Evolutionary conservation across 2,113 vertebrate genomes (phyloP).

Genomic region (Monarcha castaneiventris): DNA sequence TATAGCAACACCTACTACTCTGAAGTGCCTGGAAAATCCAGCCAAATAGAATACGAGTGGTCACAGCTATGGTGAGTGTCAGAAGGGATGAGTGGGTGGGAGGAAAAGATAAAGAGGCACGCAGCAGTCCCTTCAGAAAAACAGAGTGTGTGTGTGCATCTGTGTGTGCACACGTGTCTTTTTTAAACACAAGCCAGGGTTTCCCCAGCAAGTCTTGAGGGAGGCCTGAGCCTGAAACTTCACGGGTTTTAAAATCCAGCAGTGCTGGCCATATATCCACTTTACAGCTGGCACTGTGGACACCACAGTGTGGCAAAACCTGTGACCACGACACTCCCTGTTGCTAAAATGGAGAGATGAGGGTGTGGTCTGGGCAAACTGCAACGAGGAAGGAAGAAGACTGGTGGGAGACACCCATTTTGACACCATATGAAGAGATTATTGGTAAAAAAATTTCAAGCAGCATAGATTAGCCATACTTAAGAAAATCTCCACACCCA

Average conservation of each 20-base stretch:
- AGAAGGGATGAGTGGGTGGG: not conserved
- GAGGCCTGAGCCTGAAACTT: not conserved
- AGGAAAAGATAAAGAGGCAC: not conserved
- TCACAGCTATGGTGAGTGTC: not conserved
- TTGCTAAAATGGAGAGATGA: not conserved
- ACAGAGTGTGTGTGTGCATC: not conserved
- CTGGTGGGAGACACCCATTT: not conserved
- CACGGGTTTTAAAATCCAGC: not conserved
- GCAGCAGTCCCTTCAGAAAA: not conserved
- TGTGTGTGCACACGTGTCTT: accelerated
- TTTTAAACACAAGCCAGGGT: not conserved
- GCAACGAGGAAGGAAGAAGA: not conserved
- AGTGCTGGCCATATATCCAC: not conserved
- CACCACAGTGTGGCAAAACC: not conserved
- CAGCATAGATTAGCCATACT: not conserved
- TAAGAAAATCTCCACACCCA: not conserved
- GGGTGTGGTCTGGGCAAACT: not conserved
- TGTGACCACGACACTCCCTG: accelerated
- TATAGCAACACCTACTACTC: not conserved
- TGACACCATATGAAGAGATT: not conserved
- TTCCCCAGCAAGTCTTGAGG: not conserved
- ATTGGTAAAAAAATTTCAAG: not conserved
- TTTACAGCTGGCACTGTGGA: not conserved
- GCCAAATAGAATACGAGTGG: not conserved
- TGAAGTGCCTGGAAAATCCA: not conserved